phyloP scores from a whole-genome alignment of 1,140 invertebrate species.

The Microplitis demolitor region DNA sequence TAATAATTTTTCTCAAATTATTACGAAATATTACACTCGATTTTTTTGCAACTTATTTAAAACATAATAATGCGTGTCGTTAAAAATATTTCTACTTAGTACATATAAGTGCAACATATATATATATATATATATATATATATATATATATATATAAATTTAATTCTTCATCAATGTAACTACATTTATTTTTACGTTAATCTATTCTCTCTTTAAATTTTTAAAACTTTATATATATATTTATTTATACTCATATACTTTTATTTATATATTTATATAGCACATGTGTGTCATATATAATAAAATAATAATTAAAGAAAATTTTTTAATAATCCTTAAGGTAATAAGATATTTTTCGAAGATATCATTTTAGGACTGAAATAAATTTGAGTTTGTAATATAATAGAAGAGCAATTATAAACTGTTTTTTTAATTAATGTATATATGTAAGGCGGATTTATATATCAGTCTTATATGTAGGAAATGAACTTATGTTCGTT shows the following conservation, averaged over 20 bases:
- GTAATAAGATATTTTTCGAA: neutral
- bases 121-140: too few relatives aligned
- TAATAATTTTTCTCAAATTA: too few relatives aligned
- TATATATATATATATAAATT: too few relatives aligned
- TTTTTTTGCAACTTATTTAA: too few relatives aligned
- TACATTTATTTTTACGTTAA: neutral
- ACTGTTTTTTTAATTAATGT: neutral
- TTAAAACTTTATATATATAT: neutral
- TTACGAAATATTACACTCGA: too few relatives aligned
- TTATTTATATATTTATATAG: neutral
- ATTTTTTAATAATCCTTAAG: neutral
- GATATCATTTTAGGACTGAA: neutral
- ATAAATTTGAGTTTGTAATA: neutral
- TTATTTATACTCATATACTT: neutral
- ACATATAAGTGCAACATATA: too few relatives aligned
- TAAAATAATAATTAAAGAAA: neutral
- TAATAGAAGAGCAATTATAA: neutral
- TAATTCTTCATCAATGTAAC: neutral
- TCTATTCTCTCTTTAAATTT: neutral
- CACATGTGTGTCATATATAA: neutral
- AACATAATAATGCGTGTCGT: too few relatives aligned
- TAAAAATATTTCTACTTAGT: too few relatives aligned
- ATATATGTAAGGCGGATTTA: neutral
- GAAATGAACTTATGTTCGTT: slow-evolving; percentile 6
- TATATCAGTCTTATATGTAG: slow-evolving; percentile 22